Percentiles rank a stretch among this genome's conserved stretches.
Conservation (phyloP, 1,140 invertebrate genomes). For the Drosophila sulfurigaster region DNA sequence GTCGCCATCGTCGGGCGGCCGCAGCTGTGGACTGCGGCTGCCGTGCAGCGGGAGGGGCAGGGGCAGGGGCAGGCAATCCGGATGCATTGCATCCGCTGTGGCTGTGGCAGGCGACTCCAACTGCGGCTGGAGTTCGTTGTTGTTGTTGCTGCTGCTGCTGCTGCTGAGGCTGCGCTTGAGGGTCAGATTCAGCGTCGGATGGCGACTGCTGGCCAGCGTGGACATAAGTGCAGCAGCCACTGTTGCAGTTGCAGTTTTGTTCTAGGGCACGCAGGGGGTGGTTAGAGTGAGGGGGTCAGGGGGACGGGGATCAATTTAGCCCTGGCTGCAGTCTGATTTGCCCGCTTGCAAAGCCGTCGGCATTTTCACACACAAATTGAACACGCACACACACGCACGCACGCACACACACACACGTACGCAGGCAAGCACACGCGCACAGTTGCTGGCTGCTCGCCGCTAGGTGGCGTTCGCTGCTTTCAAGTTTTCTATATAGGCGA, state of each 20-base stretch:
- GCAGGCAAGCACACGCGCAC: not conserved
- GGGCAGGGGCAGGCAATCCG: conserved; percentile 71
- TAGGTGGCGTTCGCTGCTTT: conserved; percentile 40
- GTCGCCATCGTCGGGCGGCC: conserved; percentile 32
- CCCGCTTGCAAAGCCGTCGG: conserved; percentile 41
- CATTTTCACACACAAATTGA: conserved; percentile 40
- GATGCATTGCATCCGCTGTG: conserved; percentile 50
- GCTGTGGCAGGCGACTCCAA: conserved; percentile 14
- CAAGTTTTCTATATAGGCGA: conserved; percentile 1
- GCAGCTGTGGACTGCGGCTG: conserved; percentile 66
- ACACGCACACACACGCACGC: conserved; percentile 1
- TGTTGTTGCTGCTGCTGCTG: conserved; percentile 8
- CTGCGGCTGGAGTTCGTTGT: not conserved
- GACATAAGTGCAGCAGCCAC: conserved; percentile 67
- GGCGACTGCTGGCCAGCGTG: conserved; percentile 76
- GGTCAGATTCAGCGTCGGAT: conserved; percentile 65
- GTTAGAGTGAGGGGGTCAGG: not conserved
- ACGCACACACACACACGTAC: not conserved
- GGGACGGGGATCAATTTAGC: conserved; percentile 2
- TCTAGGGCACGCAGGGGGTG: not conserved
- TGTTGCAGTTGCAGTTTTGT: conserved; percentile 1
- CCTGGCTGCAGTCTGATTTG: not conserved
- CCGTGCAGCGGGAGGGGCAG: conserved; percentile 39
- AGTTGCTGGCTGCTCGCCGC: conserved; percentile 16
- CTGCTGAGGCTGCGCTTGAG: conserved; percentile 34